Evolutionary conservation across 2,113 vertebrate genomes (phyloP), one percentile per base, ranked within the genome.

Genomic region (Glareola pratincola): DNA sequence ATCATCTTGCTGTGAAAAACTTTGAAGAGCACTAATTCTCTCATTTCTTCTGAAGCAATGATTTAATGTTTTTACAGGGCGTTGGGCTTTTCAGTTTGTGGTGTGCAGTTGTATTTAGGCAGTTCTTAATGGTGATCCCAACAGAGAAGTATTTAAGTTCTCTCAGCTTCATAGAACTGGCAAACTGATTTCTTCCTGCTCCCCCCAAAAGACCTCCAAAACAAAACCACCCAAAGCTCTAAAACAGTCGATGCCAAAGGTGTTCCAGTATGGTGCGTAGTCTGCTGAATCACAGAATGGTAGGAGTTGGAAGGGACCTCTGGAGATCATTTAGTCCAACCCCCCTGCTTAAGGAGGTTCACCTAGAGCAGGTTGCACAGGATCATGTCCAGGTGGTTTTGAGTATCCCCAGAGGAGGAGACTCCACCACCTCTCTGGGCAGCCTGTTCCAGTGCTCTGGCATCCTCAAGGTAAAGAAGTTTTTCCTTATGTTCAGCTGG

Each of bases 181-280:
- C 63, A 66, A 30, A 12, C 23, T 53, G 9, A 27, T 71, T 81
- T 71, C 37, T 14, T 80, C 19, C 34, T 21, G 13, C 6, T 18
- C 10, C 14, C 27, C 11, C 2, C 2, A 8, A n/a, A 19, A 48
- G 27, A 45, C 36, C 43, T 71, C 32, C 22, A 56, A 34, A 72
- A 8, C 27, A 37, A 54, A 37, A 60, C 1, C 14, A 47, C 12
- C 23, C 14, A 30, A 21, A 53, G 37, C 62, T 74, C 20, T 16
- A 14, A n/a, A 80, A 12, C 24, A n/a, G 54, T 32, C 5, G 3
- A 2, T 29, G 30, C 2, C 1, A 4, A 11, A 63, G n/a, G 15
- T 67, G 39, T 51, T 88, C 13, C 30, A 56, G 34, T 19, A 6
- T 48, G 41, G 43, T 80, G 39, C 22, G 41, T 48, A 50, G 48